Evolutionary conservation across 2,888 invertebrate species (phyloP).

Genomic region (Arrhopalites spinosus): DNA sequence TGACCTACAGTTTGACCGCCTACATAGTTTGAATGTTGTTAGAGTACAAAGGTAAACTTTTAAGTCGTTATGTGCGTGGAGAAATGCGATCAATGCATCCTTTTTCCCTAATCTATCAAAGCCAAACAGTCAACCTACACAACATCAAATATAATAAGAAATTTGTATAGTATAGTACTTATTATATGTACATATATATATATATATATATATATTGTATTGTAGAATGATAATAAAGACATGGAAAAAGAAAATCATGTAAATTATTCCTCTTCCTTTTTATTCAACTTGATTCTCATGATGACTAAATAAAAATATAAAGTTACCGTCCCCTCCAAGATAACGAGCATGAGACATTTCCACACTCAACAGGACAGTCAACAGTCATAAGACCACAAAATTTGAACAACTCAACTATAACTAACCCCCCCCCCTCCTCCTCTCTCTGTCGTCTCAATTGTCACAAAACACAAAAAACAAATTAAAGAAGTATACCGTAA

Average conservation of each 20-base stretch:
- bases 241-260: not conserved
- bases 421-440: too few relatives aligned
- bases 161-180: not conserved
- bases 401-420: not conserved
- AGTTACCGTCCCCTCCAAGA: not conserved
- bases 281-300: not conserved
- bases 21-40: not conserved
- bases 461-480: too few relatives aligned
- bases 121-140: slow-evolving; percentile 16
- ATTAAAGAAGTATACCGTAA: too few relatives aligned
- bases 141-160: not conserved
- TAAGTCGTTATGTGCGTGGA: slow-evolving; percentile 3
- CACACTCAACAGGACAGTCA: too few relatives aligned
- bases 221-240: not conserved
- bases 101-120: slow-evolving; percentile 16
- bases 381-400: too few relatives aligned
- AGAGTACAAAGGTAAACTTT: slow-evolving; percentile 14
- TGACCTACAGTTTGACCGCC: not conserved
- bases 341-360: not conserved
- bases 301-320: slow-evolving; percentile 9
- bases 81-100: slow-evolving; percentile 20
- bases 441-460: too few relatives aligned
- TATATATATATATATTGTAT: not conserved
- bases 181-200: not conserved
- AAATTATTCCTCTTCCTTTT: not conserved